Evolutionary conservation across 2,888 invertebrate genomes (phyloP), one percentile per base, ranked within the genome.

Genomic region (Craniophora ligustri): DNA sequence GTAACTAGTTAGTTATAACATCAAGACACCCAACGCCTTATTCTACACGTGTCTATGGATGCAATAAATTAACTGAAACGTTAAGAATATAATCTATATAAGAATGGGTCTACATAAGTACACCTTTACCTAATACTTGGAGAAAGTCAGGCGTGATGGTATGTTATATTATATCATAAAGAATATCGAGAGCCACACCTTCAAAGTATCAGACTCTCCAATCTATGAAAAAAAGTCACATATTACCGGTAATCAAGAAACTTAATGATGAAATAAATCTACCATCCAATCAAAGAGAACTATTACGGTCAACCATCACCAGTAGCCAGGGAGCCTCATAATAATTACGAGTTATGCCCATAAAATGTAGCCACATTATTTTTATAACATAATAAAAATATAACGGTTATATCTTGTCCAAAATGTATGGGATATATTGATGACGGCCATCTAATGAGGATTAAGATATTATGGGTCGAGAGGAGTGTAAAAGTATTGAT

Each of bases 331-430:
- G 61, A 61, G 66, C 67, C 76, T 77, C 79, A 76, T 86, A 81
- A 87, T 86, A 81, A 87, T 88, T 87, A 87, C 74, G 80, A 82
- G 79, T 76, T 83, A 84, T 80, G 67, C 64, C 66, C 49, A 70
- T 61, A 64, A 85, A 87, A 78, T 79, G 60, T 21, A 10, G 63
- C 49, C 75, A 26, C 73, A 81, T 86, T 82, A 86, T 86, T 86
- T 87, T 87, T 87, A 87, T 81, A 75, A 23, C 77, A 48, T 70
- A 79, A 76, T 86, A 83, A 86, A 82, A 78, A 76, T 73, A 72
- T 75, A 73, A 81, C 56, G 69, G 64, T 41, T 36, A 39, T 56
- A 50, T 63, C 54, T 67, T 62, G 67, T 68, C 68, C 67, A 30
- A 58, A 38, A 30, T 55, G 63, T 26, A 59, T 61, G 46, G 54